Conservation (phyloP, 2,888 invertebrate genomes). For the Acrobasis suavella region DNA sequence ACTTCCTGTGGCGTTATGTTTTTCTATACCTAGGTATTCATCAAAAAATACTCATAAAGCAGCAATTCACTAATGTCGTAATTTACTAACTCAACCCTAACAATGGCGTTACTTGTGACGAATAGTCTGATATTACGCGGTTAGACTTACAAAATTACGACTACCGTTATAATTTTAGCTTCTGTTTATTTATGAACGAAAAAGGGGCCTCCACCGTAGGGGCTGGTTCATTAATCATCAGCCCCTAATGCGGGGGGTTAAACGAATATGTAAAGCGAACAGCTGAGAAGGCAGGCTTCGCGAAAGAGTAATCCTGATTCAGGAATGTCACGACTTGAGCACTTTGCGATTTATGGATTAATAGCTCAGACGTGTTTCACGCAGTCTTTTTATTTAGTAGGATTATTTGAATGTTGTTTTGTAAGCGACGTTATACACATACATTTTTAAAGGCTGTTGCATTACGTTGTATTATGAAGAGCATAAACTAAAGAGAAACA, state of each 20-base stretch:
- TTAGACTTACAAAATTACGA: conserved; percentile 34
- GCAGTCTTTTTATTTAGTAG: background rate
- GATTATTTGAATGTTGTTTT: conserved; percentile 8
- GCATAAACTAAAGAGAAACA: too few species aligned
- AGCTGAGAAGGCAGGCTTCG: conserved; percentile 63
- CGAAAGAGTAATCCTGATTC: conserved; percentile 55
- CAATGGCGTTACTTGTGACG: conserved; percentile 1
- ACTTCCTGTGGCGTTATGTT: too few species aligned
- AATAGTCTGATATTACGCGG: conserved; percentile 25
- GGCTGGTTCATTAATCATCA: conserved; percentile 74
- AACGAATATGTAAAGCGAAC: conserved; percentile 71
- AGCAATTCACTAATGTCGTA: background rate
- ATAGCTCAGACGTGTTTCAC: conserved; percentile 14
- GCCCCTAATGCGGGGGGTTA: conserved; percentile 63
- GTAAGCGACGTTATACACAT: too few species aligned
- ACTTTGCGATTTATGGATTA: conserved; percentile 23
- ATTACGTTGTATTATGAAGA: too few species aligned
- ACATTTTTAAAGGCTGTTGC: too few species aligned
- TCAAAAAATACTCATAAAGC: too few species aligned
- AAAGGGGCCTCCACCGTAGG: conserved; percentile 44
- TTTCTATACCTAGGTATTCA: too few species aligned
- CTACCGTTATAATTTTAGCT: conserved; percentile 53
- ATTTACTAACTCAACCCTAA: background rate
- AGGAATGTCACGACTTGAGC: conserved; percentile 42
- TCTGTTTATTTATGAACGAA: conserved; percentile 64